These are phyloP conservation scores for Deilephila elpenor DNA, from an alignment of 2,888 invertebrate species.

Conservation along the genomic window DNA sequence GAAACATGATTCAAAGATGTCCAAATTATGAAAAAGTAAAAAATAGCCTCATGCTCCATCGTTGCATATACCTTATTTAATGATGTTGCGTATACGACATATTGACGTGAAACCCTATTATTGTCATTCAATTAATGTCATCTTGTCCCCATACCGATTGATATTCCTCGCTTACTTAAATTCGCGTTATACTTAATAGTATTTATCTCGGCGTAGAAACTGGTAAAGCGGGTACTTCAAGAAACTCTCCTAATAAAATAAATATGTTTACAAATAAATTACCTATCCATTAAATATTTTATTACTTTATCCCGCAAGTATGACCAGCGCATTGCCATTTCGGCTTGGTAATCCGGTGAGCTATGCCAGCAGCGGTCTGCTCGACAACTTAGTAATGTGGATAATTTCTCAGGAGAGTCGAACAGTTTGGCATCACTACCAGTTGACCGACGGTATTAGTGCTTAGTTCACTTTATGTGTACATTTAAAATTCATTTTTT, in stretches of 20 bases:
- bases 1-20: too few relatives aligned
- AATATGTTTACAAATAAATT: background rate
- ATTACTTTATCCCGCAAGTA: background rate
- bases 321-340: background rate
- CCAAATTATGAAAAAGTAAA: too few relatives aligned
- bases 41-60: too few relatives aligned
- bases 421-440: background rate
- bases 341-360: background rate
- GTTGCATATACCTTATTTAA: too few relatives aligned
- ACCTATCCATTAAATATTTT: background rate
- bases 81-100: too few relatives aligned
- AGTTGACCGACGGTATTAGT: background rate
- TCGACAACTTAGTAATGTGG: slow-evolving; percentile 2
- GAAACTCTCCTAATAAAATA: background rate
- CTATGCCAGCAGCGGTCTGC: background rate
- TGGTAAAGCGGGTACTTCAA: background rate
- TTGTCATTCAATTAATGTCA: too few relatives aligned
- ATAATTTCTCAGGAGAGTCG: slow-evolving; percentile 5
- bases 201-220: too few relatives aligned
- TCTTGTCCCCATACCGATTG: too few relatives aligned
- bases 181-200: too few relatives aligned
- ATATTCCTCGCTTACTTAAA: too few relatives aligned
- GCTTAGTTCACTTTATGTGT: background rate
- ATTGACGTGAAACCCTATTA: too few relatives aligned
- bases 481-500: background rate